Percentiles rank a stretch among this genome's conserved stretches.
Conservation (phyloP, 2,113 vertebrate genomes). For the Triplophysa rosa region DNA sequence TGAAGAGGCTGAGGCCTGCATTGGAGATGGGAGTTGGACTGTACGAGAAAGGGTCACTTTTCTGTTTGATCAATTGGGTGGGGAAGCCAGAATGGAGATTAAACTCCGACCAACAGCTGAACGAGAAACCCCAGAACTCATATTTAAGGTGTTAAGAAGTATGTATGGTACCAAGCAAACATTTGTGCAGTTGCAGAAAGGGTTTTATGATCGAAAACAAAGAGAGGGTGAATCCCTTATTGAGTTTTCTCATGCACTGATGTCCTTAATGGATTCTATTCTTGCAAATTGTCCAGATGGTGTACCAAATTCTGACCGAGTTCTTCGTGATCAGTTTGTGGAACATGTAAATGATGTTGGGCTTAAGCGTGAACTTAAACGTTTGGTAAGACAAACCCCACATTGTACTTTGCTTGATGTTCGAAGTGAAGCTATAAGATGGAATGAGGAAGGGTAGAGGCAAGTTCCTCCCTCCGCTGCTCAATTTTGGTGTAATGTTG, state of each 20-base stretch:
- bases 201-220: conserved; percentile 3
- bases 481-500: not conserved
- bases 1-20: not conserved
- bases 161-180: too few species aligned
- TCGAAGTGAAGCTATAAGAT: conserved; percentile 1
- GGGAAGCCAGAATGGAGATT: not conserved
- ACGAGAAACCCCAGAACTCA: not conserved
- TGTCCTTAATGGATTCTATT: not conserved
- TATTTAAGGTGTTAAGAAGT: not conserved
- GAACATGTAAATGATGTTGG: conserved; percentile 12
- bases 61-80: not conserved
- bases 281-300: not conserved
- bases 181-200: not conserved
- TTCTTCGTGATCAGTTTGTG: not conserved
- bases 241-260: conserved; percentile 2
- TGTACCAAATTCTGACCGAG: not conserved
- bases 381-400: not conserved
- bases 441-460: not conserved
- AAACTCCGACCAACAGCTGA: not conserved
- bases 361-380: not conserved
- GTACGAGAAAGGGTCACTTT: not conserved
- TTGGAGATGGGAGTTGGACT: not conserved
- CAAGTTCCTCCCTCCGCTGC: not conserved
- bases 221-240: not conserved
- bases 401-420: not conserved